Conservation (phyloP, 2,113 vertebrate species). For the Nymphicus hollandicus region DNA sequence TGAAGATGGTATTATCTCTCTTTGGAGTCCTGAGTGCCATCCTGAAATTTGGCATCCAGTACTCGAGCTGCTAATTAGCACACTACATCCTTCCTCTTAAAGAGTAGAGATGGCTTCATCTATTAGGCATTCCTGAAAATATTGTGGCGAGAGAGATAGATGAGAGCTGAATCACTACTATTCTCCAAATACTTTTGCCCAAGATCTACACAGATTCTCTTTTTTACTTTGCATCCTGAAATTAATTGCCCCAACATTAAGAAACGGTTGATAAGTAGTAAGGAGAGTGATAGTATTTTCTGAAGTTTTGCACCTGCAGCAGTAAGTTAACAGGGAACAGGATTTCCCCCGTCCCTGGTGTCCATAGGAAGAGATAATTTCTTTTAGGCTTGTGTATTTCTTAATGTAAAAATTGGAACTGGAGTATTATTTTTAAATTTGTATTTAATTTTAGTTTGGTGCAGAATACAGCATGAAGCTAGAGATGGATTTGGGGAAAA, state of each 20-base stretch:
- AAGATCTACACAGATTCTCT: not conserved
- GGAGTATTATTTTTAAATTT: not conserved
- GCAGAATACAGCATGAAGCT: not conserved
- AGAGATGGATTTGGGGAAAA: not conserved
- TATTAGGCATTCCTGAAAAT: not conserved
- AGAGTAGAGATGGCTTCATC: not conserved
- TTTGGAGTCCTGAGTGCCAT: not conserved
- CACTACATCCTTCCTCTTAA: not conserved
- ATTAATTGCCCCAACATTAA: not conserved
- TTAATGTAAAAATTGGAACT: not conserved
- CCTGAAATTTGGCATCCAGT: not conserved
- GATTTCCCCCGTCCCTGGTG: accelerated
- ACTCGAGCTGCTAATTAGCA: not conserved
- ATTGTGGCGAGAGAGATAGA: not conserved
- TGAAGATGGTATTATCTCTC: not conserved
- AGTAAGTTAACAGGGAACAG: not conserved
- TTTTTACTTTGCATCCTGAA: not conserved
- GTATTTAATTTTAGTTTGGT: not conserved
- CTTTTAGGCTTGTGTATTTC: not conserved
- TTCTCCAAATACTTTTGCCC: not conserved
- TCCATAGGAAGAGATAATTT: not conserved
- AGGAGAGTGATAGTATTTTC: not conserved
- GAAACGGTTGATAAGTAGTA: not conserved
- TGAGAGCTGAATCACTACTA: not conserved
- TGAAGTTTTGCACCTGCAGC: not conserved